Base-by-base conservation (phyloP, 2,797 vertebrate genomes). In the Pogonophryne albipinna region DNA sequence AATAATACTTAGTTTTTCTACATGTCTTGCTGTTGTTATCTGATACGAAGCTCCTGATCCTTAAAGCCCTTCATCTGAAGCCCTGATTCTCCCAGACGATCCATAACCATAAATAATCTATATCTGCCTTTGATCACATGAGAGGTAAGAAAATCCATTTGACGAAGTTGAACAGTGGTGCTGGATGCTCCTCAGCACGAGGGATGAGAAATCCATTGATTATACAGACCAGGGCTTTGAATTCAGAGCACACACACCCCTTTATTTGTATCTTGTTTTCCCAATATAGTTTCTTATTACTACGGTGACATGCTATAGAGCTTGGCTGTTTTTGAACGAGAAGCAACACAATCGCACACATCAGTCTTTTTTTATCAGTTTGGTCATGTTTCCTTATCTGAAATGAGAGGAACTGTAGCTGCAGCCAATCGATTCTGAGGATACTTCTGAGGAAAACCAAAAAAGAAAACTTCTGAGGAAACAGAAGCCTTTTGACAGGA, bases 71-170 rank as follows among this genome's bases (percentile, higher is more conserved):
- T 78, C 47, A 71, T 60, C 41, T 66, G n/a, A 59, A 59, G 45
- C 63, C 66, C 27, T 7, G 19, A 73, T 71, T 69, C 74, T 68
- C 64, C 3, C 41, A 41, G 57, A 73, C 68, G 66, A 82, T 84
- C 78, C 45, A 84, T 76, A 49, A 52, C 58, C 77, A 76, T 85
- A 76, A 83, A 80, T 85, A 66, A 87, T 74, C 57, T n/a, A 77
- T 50, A 63, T 44, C 41, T 53, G 52, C 47, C 59, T 69, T n/a
- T 82, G 76, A 82, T 80, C 85, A 74, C 41, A 66, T 7, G 55
- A 78, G 58, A 55, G 53, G 60, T 55, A 11, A 71, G 65, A 74
- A 80, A 81, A 84, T 90, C 81, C 34, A 68, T 80, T 45, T 44
- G 71, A 70, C 17, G n/a, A 62, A 34, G 67, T 31, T 71, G 60